These are phyloP conservation scores for Tenthredo notha DNA, from an alignment of 2,888 invertebrate species.

Conservation along the genomic window DNA sequence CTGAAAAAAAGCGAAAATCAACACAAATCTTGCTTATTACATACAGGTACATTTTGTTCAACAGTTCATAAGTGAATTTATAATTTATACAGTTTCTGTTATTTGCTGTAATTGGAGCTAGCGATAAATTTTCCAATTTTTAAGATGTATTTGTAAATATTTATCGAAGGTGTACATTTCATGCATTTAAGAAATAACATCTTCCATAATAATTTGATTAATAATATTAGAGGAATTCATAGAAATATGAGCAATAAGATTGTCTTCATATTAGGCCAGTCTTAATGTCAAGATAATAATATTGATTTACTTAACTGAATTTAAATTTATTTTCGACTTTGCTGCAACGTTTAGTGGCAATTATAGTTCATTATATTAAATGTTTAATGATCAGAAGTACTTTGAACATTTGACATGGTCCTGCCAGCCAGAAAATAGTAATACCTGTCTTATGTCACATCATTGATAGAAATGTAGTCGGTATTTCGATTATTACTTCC, in stretches of 20 bases:
- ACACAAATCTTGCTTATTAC: neutral
- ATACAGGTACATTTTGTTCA: neutral
- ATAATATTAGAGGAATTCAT: slow-evolving; percentile 34
- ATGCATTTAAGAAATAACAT: neutral
- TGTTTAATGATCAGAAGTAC: neutral
- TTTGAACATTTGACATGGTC: slow-evolving; percentile 22
- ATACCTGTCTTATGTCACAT: neutral
- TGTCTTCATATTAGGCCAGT: neutral
- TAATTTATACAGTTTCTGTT: neutral
- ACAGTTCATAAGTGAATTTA: slow-evolving; percentile 24
- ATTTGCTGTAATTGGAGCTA: slow-evolving; percentile 1
- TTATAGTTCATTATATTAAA: neutral
- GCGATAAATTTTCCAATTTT: neutral
- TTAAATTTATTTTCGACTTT: neutral
- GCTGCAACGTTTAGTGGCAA: neutral
- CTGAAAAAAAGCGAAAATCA: neutral
- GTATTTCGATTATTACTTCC: slow-evolving; percentile 1
- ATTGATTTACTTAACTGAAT: slow-evolving; percentile 11
- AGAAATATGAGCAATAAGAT: neutral
- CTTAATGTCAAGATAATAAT: neutral
- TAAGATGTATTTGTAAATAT: neutral
- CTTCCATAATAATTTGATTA: slow-evolving; percentile 7
- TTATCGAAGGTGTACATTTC: neutral
- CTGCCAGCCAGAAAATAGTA: slow-evolving; percentile 30
- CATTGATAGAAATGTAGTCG: neutral